Evolutionary conservation across 2,113 vertebrate genomes (phyloP).

Genomic region (Scolopax mira): DNA sequence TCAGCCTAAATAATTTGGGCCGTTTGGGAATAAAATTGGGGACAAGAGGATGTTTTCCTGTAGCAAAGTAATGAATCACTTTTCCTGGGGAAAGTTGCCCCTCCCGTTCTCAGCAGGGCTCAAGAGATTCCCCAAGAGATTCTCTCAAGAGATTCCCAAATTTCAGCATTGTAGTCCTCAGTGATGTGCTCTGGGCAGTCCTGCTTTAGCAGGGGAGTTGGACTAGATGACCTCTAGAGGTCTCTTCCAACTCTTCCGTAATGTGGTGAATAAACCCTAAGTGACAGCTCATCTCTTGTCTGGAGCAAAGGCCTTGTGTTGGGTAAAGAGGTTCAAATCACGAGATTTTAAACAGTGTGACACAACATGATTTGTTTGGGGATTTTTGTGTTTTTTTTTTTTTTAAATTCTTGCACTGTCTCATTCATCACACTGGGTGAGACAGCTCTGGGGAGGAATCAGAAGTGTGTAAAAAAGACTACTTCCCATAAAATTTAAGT

Average conservation of each 20-base stretch:
- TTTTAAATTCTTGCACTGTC: not conserved
- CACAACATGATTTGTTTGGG: rapidly evolving
- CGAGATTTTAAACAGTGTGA: not conserved
- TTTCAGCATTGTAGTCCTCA: not conserved
- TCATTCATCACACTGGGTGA: not conserved
- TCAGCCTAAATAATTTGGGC: not conserved
- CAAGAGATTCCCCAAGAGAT: not conserved
- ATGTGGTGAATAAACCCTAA: not conserved
- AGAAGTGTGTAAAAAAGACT: not conserved
- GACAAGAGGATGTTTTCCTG: not conserved
- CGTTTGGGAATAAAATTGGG: not conserved
- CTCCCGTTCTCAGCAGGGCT: not conserved
- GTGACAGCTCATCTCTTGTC: not conserved
- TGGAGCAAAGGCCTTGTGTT: not conserved
- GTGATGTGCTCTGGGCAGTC: too few species aligned
- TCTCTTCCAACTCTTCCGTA: too few species aligned
- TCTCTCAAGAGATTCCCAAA: not conserved
- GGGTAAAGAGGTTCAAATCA: not conserved
- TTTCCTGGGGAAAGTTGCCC: not conserved
- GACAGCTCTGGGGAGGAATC: not conserved
- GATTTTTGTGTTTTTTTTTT: not conserved
- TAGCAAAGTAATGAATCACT: not conserved
- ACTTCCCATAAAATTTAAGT: not conserved
- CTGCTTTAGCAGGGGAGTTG: too few species aligned
- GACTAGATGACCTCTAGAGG: too few species aligned